Base-by-base conservation (phyloP, 2,797 vertebrate genomes). In the Crocodylus rhombifer region DNA sequence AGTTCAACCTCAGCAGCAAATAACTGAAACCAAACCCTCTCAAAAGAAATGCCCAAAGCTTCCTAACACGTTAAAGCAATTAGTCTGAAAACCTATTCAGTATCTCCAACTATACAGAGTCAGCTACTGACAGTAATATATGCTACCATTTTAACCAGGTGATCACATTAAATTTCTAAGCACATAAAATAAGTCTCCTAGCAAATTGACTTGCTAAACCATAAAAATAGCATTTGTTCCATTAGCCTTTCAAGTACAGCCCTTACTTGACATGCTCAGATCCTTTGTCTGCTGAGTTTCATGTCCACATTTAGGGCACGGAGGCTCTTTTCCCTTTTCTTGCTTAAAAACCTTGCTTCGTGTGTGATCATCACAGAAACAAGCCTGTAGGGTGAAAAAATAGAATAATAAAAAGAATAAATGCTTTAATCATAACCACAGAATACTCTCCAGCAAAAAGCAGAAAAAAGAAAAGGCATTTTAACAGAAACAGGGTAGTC, bases 181-280 rank as follows among this genome's bases (percentile, higher is more conserved):
- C 15, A 75, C 20, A 9, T 28, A 86, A 89, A 20, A 79, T 9
- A n/a, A 42, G 77, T 58, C 58, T 83, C 23, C 15, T 42, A 60
- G 58, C 14, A 81, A 57, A 25, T 58, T 23, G 55, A 87, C n/a
- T 71, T 33, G 15, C 55, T 84, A 87, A 76, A 82, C 60, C 76
- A 86, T 20, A 63, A 64, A 89, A 81, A 51, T 4, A 60, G 86
- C n/a, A 86, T 30, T 18, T 60, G 58, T 4, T 67, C n/a, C 57
- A 20, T 5, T 7, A 55, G 15, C 17, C 28, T 36, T 73, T 36
- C 26, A 63, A 30, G 6, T 26, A 81, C 23, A 60, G 58, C 55
- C 98, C 99, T 99, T 98, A 99, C 99, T 99, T 94, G 99, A 99
- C 99, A 99, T 99, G 99, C 99, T 99, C 85, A 99, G 98, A 92